Percentiles rank a stretch among this genome's conserved stretches.
phyloP scores from a whole-genome alignment of 2,797 vertebrate genomes.

The Coilia nasus region DNA sequence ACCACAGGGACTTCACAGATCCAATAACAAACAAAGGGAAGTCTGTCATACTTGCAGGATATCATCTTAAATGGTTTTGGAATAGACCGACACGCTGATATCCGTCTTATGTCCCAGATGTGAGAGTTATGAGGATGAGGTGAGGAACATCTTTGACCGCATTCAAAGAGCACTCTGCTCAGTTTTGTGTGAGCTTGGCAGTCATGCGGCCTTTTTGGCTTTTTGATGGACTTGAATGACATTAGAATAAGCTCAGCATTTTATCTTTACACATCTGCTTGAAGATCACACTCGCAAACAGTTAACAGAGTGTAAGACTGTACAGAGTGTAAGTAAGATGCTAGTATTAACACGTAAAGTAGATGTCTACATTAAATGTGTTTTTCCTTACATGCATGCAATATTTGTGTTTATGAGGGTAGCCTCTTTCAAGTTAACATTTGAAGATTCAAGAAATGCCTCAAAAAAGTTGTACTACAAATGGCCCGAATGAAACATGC shows the following conservation, averaged over 20 bases:
- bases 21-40: constrained; percentile 9
- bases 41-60: constrained; percentile 14
- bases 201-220: neutral
- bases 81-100: neutral
- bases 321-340: neutral
- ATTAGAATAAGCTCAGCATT: neutral
- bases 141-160: neutral
- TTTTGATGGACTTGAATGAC: neutral
- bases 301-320: neutral
- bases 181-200: neutral
- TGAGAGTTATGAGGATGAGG: neutral
- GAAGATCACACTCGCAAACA: neutral
- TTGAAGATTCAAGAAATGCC: neutral
- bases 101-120: neutral
- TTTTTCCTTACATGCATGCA: neutral
- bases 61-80: constrained; percentile 16
- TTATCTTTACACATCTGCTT: neutral
- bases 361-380: neutral
- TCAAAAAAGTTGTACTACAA: neutral
- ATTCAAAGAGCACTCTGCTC: neutral
- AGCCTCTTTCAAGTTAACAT: neutral
- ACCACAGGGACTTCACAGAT: constrained; percentile 17
- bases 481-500: constrained; percentile 26
- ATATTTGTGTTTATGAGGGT: neutral
- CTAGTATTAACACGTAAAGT: neutral